A percentile compares a stretch with the other conserved stretches of the same genome.
phyloP scores from a whole-genome alignment of 2,113 vertebrate species.

The cattle (Bos taurus) region DNA sequence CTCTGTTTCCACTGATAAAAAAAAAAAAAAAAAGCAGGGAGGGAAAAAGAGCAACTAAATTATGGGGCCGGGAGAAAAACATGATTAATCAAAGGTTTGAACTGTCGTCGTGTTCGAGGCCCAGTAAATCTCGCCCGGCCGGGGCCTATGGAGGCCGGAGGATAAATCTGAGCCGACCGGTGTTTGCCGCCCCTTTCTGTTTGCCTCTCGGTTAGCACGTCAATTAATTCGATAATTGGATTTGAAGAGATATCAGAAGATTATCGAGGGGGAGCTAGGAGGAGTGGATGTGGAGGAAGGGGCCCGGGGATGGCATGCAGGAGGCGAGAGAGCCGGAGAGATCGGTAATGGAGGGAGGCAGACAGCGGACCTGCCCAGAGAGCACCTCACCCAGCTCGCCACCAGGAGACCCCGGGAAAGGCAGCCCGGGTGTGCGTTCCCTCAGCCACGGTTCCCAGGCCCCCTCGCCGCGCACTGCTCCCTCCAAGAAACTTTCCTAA shows the following conservation, averaged over 20 bases:
- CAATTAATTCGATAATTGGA: slow-evolving; percentile 80
- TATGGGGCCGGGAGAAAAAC: slow-evolving; percentile 73
- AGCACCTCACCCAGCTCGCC: neutral
- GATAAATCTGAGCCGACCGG: slow-evolving; percentile 70
- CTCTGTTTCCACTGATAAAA: slow-evolving; percentile 76
- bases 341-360: neutral
- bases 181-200: slow-evolving; percentile 57
- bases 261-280: slow-evolving; percentile 19
- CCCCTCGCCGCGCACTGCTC: neutral
- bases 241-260: slow-evolving; percentile 75
- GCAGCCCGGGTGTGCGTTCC: neutral
- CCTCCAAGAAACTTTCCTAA: neutral
- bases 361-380: neutral
- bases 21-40: slow-evolving; percentile 43
- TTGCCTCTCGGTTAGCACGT: slow-evolving; percentile 65
- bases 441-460: neutral
- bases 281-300: neutral
- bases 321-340: neutral
- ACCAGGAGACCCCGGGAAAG: neutral
- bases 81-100: slow-evolving; percentile 80
- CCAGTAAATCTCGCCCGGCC: slow-evolving; percentile 75
- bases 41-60: slow-evolving; percentile 72
- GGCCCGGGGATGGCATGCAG: neutral
- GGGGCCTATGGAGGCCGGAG: slow-evolving; percentile 50
- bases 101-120: slow-evolving; percentile 68